A percentile compares a stretch with the other conserved stretches of the same genome.
phyloP scores from a whole-genome alignment of 1,140 invertebrate species.

The Anoplophora glabripennis region DNA sequence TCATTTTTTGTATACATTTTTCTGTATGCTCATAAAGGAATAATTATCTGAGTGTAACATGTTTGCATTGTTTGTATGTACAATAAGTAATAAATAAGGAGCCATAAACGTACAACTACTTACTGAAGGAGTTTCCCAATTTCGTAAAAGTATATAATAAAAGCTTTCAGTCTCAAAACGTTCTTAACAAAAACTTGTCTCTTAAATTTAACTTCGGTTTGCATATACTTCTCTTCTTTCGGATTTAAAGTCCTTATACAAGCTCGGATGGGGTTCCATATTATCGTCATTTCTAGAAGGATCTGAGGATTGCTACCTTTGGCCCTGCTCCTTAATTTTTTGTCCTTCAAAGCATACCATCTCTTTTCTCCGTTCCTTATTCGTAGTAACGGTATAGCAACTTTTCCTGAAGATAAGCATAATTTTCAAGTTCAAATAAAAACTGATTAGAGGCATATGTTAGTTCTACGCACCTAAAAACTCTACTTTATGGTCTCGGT shows the following conservation, averaged over 20 bases:
- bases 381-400: slow-evolving; percentile 83
- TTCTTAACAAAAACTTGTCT: slow-evolving; percentile 90
- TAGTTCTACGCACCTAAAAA: slow-evolving; percentile 70
- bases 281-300: slow-evolving; percentile 84
- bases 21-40: too few species aligned
- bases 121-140: slow-evolving; percentile 89
- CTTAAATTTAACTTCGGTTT: slow-evolving; percentile 93
- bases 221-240: slow-evolving; percentile 92
- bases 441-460: not conserved
- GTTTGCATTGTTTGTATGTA: too few species aligned
- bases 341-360: slow-evolving; percentile 97
- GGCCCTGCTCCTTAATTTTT: slow-evolving; percentile 81
- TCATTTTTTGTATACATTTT: too few species aligned
- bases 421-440: not conserved
- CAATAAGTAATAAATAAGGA: too few species aligned
- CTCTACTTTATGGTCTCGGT: slow-evolving; percentile 96
- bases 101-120: too few species aligned
- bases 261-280: slow-evolving; percentile 91
- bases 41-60: too few species aligned
- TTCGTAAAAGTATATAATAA: slow-evolving; percentile 86
- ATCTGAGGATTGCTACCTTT: slow-evolving; percentile 92
- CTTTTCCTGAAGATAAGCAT: slow-evolving; percentile 49
- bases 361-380: slow-evolving; percentile 89
- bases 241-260: slow-evolving; percentile 91
- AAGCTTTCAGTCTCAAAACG: slow-evolving; percentile 87